Conservation (phyloP, 2,888 invertebrate species). For the Drosophila melanosoma region DNA sequence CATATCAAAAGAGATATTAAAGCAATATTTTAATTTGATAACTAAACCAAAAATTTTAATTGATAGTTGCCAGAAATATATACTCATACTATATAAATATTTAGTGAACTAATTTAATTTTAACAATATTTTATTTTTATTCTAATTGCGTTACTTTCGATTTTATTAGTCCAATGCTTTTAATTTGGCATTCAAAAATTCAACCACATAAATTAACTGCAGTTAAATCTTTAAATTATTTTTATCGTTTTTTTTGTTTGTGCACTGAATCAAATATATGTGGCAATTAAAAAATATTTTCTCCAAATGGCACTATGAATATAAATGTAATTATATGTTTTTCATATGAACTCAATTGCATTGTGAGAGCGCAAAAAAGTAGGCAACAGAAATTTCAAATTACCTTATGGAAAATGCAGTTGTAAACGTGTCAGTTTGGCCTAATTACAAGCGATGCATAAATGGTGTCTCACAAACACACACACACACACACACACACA, state of each 20-base stretch:
- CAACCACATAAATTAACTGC: not conserved
- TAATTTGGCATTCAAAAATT: not conserved
- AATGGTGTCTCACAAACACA: conserved; percentile 9
- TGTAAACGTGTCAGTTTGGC: conserved; percentile 18
- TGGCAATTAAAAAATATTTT: not conserved
- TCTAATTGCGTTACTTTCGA: not conserved
- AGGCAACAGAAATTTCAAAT: conserved; percentile 31
- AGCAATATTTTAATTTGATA: not conserved
- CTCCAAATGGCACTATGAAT: not conserved
- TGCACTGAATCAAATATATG: not conserved
- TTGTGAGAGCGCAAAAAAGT: conserved; percentile 30
- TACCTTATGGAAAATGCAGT: not conserved
- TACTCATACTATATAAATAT: not conserved
- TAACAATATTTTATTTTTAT: not conserved
- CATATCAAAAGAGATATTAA: conserved; percentile 23
- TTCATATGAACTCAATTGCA: conserved; percentile 3
- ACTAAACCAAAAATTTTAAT: not conserved
- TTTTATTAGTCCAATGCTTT: not conserved
- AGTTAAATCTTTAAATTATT: not conserved
- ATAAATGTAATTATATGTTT: conserved; percentile 18
- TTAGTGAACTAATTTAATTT: not conserved
- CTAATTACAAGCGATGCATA: conserved; percentile 29
- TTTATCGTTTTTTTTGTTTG: not conserved
- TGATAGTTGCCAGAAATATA: not conserved
- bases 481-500: conserved; percentile 1